Evolutionary conservation across 2,113 vertebrate genomes (phyloP).

Genomic region (Lonchura striata): DNA sequence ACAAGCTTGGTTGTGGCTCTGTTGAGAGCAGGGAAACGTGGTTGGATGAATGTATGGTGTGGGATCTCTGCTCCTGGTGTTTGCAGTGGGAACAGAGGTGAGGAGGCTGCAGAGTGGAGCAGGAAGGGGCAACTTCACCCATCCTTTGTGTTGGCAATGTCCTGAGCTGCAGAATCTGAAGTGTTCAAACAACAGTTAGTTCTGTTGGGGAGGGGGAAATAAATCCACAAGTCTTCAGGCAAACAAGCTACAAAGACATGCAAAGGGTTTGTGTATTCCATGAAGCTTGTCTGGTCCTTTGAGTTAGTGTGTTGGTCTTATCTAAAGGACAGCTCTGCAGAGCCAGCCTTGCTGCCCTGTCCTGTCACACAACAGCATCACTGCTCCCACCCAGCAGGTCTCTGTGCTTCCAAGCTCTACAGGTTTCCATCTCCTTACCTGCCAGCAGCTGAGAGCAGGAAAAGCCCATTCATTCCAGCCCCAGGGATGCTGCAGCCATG

Average conservation of each 20-base stretch:
- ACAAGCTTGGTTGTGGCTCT: neutral
- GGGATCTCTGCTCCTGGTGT: neutral
- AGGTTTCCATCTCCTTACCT: neutral
- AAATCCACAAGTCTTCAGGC: neutral
- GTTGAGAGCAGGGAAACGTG: accelerated
- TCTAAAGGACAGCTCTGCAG: neutral
- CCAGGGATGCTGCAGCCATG: neutral
- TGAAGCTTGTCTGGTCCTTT: neutral
- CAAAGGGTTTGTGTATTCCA: neutral
- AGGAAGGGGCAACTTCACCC: neutral
- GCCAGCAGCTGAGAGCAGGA: neutral
- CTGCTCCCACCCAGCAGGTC: neutral
- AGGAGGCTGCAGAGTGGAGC: neutral
- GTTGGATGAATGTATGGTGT: neutral
- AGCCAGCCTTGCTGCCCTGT: neutral
- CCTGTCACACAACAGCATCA: neutral
- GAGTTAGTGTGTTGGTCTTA: neutral
- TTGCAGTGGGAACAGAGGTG: neutral
- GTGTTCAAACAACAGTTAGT: neutral
- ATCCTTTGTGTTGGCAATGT: accelerated
- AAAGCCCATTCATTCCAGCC: accelerated
- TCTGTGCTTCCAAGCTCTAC: neutral
- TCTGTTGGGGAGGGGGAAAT: accelerated
- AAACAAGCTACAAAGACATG: neutral
- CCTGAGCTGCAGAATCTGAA: neutral